A percentile compares a stretch with the other conserved stretches of the same genome.
phyloP scores from a whole-genome alignment of 64 coral and sea anemone genomes.

The Pocillopora verrucosa region DNA sequence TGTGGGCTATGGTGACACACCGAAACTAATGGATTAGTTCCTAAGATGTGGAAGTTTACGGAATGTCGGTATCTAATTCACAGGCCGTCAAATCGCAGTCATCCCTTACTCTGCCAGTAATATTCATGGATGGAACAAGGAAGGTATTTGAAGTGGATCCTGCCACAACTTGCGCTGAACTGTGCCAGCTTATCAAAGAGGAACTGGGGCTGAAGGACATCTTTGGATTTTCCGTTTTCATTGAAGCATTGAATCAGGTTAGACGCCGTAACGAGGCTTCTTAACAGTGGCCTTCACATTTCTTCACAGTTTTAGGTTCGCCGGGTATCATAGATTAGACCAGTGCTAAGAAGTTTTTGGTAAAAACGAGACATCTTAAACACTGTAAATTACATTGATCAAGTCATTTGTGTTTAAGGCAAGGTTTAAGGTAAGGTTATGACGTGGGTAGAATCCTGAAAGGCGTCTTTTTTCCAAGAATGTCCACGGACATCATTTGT shows the following conservation, averaged over 20 bases:
- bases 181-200: conserved; percentile 7
- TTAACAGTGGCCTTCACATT: not conserved
- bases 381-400: too few relatives aligned
- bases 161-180: conserved; percentile 43
- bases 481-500: too few relatives aligned
- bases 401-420: too few relatives aligned
- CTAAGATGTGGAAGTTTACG: not conserved
- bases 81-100: conserved; percentile 41
- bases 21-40: not conserved
- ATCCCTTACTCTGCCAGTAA: conserved; percentile 9
- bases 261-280: not conserved
- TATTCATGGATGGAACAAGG: conserved; percentile 31
- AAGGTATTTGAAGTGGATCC: conserved; percentile 32
- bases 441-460: too few relatives aligned
- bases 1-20: too few relatives aligned
- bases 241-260: conserved; percentile 27
- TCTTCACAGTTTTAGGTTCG: not conserved
- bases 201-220: conserved; percentile 25
- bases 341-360: too few relatives aligned
- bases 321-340: too few relatives aligned
- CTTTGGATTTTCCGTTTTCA: conserved; percentile 59
- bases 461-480: too few relatives aligned
- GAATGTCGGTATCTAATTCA: not conserved
- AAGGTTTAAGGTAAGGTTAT: too few relatives aligned
- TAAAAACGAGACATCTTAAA: too few relatives aligned